Conservation (phyloP, 2,113 vertebrate species). For the Corynorhinus townsendii region DNA sequence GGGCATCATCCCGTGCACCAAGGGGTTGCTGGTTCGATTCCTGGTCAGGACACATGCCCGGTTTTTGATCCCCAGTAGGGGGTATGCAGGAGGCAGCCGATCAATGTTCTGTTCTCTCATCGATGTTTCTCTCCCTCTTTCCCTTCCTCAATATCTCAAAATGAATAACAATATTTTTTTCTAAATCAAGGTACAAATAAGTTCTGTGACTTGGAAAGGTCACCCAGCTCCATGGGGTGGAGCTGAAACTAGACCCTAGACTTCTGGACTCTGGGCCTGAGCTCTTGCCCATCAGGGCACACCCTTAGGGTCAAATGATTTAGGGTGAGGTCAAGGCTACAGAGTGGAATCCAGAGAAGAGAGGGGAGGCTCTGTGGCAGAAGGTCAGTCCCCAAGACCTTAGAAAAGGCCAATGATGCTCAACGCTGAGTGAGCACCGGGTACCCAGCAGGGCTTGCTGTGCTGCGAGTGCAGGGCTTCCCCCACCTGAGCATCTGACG, state of each 20-base stretch:
- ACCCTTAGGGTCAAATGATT: background rate
- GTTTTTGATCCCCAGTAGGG: too few species aligned
- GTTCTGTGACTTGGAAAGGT: background rate
- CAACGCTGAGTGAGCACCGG: background rate
- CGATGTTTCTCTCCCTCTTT: too few species aligned
- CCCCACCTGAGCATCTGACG: background rate
- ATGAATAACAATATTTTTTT: too few species aligned
- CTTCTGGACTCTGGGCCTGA: background rate
- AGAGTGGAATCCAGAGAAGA: background rate
- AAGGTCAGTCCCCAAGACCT: background rate
- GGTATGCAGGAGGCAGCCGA: too few species aligned
- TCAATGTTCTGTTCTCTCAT: too few species aligned
- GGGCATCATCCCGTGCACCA: too few species aligned
- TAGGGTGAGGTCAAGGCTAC: background rate
- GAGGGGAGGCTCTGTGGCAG: background rate
- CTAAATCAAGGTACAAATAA: background rate
- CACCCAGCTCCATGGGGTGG: background rate
- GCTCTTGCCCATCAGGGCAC: background rate
- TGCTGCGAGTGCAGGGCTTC: rapidly evolving
- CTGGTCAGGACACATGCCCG: too few species aligned
- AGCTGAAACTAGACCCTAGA: background rate
- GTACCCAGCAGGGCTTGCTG: too few species aligned
- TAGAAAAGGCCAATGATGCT: background rate
- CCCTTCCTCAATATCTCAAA: too few species aligned
- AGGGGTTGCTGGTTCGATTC: too few species aligned